phyloP scores from a whole-genome alignment of 2,888 invertebrate species.

The Eupsilia transversa region DNA sequence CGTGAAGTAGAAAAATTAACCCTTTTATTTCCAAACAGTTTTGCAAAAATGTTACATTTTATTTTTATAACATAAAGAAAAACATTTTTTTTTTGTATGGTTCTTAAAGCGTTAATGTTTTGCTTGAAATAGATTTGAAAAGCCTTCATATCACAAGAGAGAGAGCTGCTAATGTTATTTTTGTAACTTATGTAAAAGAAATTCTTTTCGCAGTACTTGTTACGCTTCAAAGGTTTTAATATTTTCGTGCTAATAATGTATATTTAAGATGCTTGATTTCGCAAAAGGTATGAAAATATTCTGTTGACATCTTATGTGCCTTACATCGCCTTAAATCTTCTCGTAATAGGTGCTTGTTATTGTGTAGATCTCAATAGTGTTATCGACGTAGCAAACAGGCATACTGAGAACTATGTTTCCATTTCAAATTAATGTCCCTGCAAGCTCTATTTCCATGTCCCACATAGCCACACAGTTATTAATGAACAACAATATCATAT shows the following conservation, averaged over 20 bases:
- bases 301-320: neutral
- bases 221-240: constrained; percentile 21
- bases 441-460: constrained; percentile 5
- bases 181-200: constrained; percentile 5
- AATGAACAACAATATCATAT: constrained; percentile 41
- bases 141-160: neutral
- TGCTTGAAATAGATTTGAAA: constrained; percentile 6
- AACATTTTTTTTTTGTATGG: neutral
- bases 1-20: neutral
- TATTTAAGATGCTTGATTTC: constrained; percentile 14
- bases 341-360: constrained; percentile 9
- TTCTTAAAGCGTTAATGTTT: neutral
- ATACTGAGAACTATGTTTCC: constrained; percentile 10
- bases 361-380: neutral
- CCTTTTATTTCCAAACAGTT: neutral
- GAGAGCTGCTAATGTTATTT: neutral
- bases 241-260: constrained; percentile 8
- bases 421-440: constrained; percentile 25
- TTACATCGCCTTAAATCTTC: too few relatives aligned
- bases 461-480: neutral
- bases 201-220: neutral
- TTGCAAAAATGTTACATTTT: neutral
- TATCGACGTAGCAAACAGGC: neutral
- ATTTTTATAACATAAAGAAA: neutral
- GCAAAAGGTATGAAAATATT: constrained; percentile 23